Conservation (phyloP, 2,797 vertebrate genomes). For the Cirrhinus mrigala region DNA sequence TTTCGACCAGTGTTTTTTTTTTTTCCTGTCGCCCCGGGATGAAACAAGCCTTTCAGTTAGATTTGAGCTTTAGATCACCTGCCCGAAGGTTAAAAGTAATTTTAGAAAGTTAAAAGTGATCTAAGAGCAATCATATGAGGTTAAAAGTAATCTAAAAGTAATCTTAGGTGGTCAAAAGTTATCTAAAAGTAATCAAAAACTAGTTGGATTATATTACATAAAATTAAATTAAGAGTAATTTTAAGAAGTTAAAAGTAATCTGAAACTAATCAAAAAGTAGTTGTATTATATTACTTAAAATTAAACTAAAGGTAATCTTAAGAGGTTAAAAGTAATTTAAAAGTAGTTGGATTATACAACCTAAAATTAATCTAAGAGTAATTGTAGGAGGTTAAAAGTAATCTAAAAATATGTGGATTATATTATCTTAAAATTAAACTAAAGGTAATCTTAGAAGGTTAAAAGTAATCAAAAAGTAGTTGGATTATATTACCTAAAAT, state of each 20-base stretch:
- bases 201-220: too few relatives aligned
- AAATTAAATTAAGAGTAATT: background rate
- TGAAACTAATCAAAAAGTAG: background rate
- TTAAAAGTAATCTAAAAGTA: too few relatives aligned
- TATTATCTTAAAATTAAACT: too few relatives aligned
- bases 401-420: too few relatives aligned
- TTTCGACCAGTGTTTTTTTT: background rate
- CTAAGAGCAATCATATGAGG: too few relatives aligned
- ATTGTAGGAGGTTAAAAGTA: background rate
- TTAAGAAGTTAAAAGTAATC: background rate
- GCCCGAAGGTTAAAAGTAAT: background rate
- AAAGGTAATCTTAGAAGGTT: background rate
- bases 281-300: background rate
- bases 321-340: background rate
- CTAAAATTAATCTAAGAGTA: background rate
- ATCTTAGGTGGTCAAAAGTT: too few relatives aligned
- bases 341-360: background rate
- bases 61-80: background rate
- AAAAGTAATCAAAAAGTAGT: background rate
- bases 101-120: too few relatives aligned
- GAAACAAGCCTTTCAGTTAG: background rate
- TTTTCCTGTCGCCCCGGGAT: background rate
- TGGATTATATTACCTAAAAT: background rate
- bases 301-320: too few relatives aligned
- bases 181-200: too few relatives aligned